Conservation (phyloP, 2,113 vertebrate species). For the Eclectus roratus region DNA sequence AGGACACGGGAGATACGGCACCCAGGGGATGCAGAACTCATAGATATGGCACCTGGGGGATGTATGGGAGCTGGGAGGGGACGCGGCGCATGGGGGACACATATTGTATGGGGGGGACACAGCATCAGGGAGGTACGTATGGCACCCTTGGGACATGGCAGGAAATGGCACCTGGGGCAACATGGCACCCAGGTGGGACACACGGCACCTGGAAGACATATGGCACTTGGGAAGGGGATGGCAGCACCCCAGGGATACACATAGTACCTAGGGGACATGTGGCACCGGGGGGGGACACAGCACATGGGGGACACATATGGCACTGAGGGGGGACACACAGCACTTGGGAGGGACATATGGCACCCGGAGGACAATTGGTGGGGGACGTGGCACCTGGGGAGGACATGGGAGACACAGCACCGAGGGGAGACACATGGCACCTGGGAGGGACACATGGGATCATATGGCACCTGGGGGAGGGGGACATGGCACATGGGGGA, state of each 20-base stretch:
- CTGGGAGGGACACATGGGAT: not conserved
- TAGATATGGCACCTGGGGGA: not conserved
- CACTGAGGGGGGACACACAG: not conserved
- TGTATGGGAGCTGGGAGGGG: not conserved
- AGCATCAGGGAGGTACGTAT: not conserved
- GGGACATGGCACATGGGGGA: not conserved
- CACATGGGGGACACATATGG: not conserved
- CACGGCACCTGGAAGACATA: not conserved
- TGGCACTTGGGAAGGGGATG: not conserved
- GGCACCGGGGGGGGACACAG: not conserved
- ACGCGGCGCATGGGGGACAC: no score
- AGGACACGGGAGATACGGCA: no score
- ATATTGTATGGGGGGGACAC: no score
- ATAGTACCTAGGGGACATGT: not conserved
- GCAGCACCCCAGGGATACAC: not conserved
- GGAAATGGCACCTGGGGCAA: not conserved
- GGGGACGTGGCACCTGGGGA: not conserved
- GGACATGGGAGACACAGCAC: not conserved
- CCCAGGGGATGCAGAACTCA: no score
- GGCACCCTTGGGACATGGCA: not conserved
- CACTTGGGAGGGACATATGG: not conserved
- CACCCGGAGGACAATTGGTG: not conserved
- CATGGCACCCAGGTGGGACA: not conserved
- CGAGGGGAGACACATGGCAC: not conserved
- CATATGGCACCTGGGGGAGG: not conserved